Base-by-base conservation (phyloP, 2,888 invertebrate species). In the Aspidapion aeneum region DNA sequence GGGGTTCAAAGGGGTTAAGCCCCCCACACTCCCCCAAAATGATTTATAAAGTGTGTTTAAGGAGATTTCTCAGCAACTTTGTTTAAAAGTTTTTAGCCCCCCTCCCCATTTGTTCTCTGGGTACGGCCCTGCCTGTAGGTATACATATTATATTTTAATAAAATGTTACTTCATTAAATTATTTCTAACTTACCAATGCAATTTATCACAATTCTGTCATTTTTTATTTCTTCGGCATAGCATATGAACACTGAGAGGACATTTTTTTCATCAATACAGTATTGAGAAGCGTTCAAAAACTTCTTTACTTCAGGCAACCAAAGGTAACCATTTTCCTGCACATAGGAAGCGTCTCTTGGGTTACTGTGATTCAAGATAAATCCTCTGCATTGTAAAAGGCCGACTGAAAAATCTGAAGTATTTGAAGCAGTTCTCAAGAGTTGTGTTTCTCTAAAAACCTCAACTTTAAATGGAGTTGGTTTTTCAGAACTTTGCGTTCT, bases 251-350 rank as follows among this genome's bases (percentile, higher is more conserved):
- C 67, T 16, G 70, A 67, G 18, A 71, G 52, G 18, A 67, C 68
- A 18, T 71, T 66, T 12, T 62, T 59, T 57, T 70, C 71, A 54
- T 71, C 71, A 1, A 72, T 67, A 18, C 72, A 72, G 55, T 67
- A 72, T 20, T 66, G 63, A n/a, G 62, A 65, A 48, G 68, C 70
- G 19, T 50, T 18, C 56, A 67, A 71, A 18, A 68, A 64, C 18
- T 55, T 60, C 1, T 61, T 60, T 21, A 61, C 65, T 18, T 21
- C n/a, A 0, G 71, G 71, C 35, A 69, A 64, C 63, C 68, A 72
- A 9, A 74, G 56, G 5, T 54, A 49, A 12, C 74, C 74, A 58
- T 71, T 69, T 58, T 66, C 68, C 64, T 74, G 74, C 12, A 73
- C 35, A 57, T 66, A 73, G 68, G 66, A 73, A 21, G 57, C 65